A percentile compares a stretch with the other conserved stretches of the same genome.
These are phyloP conservation scores for Ophioninae sp. DNA, from an alignment of 2,888 invertebrate genomes.

Conservation along the genomic window DNA sequence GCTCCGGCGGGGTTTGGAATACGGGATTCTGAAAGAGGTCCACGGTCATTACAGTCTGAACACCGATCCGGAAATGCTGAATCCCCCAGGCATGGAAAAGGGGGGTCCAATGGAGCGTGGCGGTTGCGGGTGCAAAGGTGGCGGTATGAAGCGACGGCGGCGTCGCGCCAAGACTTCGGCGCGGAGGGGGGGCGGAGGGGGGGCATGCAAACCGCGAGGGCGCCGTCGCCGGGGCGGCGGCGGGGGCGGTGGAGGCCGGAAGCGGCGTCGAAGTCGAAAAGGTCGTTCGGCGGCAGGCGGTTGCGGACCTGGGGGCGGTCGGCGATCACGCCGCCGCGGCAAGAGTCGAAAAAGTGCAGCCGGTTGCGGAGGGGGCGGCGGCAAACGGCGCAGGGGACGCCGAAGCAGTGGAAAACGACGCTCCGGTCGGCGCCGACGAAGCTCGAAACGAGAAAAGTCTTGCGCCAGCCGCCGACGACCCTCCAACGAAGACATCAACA, in stretches of 20 bases:
- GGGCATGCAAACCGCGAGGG: slow-evolving; percentile 20
- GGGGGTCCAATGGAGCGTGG: slow-evolving; percentile 62
- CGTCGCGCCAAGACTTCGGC: slow-evolving; percentile 43
- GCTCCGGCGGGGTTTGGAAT: slow-evolving; percentile 75
- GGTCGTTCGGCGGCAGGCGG: slow-evolving; percentile 46
- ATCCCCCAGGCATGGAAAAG: slow-evolving; percentile 49
- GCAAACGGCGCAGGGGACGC: slow-evolving; percentile 37
- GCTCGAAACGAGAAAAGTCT: slow-evolving; percentile 52
- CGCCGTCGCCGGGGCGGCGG: slow-evolving; percentile 28
- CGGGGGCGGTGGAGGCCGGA: slow-evolving; percentile 4
- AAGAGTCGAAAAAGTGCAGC: slow-evolving; percentile 48
- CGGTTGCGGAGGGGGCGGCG: slow-evolving; percentile 47
- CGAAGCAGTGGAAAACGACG: slow-evolving; percentile 35
- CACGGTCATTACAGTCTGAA: slow-evolving; percentile 73
- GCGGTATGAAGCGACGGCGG: slow-evolving; percentile 21
- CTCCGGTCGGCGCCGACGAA: slow-evolving; percentile 48
- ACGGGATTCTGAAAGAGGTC: slow-evolving; percentile 72
- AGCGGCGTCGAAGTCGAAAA: slow-evolving; percentile 53
- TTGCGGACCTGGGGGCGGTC: slow-evolving; percentile 17
- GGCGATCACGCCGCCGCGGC: slow-evolving; percentile 48
- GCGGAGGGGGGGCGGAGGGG: slow-evolving; percentile 20
- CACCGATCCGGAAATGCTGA: slow-evolving; percentile 60
- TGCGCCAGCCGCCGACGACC: slow-evolving; percentile 42
- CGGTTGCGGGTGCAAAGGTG: slow-evolving; percentile 52
- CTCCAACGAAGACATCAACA: slow-evolving; percentile 54